Conservation (phyloP, 2,797 vertebrate species). For the Gymnocypris eckloni region DNA sequence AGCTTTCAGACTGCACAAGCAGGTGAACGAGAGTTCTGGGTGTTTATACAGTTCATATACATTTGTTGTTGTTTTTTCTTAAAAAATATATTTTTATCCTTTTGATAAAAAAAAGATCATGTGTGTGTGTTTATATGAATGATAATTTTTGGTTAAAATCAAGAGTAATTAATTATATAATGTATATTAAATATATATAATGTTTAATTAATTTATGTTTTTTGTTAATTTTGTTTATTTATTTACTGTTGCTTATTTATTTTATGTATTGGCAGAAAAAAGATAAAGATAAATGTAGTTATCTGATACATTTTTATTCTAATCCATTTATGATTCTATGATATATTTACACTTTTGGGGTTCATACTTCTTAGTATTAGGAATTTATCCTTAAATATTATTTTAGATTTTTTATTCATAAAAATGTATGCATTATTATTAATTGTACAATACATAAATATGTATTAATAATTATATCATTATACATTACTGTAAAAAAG, state of each 20-base stretch:
- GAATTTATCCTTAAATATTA: no score
- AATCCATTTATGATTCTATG: not conserved
- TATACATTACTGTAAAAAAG: not conserved
- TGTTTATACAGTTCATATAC: no score
- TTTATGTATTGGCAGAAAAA: not conserved
- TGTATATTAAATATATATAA: no score
- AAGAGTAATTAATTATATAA: no score
- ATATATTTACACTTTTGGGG: no score
- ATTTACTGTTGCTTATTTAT: not conserved
- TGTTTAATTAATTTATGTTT: not conserved
- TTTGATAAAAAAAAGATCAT: no score
- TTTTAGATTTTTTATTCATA: not conserved
- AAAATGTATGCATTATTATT: not conserved
- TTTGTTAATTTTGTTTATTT: not conserved
- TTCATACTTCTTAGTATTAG: not conserved
- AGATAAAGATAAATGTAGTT: not conserved
- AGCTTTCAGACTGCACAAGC: conserved; percentile 82
- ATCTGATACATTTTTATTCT: not conserved
- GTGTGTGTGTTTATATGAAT: no score
- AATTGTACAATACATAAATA: not conserved
- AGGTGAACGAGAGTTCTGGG: conserved; percentile 51
- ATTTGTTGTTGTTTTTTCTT: no score
- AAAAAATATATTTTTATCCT: no score
- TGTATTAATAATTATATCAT: not conserved
- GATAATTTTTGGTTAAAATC: no score